Evolutionary conservation across 2,888 invertebrate genomes (phyloP).

Genomic region (Perizoma affinitatum): DNA sequence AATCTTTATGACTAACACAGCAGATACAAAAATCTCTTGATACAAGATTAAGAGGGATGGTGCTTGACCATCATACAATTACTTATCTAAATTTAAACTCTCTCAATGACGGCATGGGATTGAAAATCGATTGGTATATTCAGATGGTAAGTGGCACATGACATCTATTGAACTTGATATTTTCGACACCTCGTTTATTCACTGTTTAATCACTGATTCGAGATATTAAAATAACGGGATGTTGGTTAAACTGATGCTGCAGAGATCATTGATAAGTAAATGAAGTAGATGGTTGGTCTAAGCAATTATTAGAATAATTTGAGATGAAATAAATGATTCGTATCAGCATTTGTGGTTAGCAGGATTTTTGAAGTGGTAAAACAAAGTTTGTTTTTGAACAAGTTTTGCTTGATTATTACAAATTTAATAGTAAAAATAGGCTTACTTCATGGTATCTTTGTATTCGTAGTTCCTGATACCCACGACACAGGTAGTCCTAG

Average conservation of each 20-base stretch:
- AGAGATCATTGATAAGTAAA: conserved; percentile 18
- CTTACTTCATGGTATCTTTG: too few species aligned
- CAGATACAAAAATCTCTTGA: too few species aligned
- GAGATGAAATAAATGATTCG: conserved; percentile 5
- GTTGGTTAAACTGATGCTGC: conserved; percentile 16
- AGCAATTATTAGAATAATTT: conserved; percentile 8
- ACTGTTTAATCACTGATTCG: conserved; percentile 37
- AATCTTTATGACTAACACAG: too few species aligned
- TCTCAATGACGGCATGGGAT: not conserved
- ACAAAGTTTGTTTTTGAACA: not conserved
- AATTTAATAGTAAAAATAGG: too few species aligned
- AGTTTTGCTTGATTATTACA: not conserved
- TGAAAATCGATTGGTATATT: conserved; percentile 23
- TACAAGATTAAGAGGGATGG: too few species aligned
- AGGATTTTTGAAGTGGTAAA: not conserved
- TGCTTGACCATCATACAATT: too few species aligned
- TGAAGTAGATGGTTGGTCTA: conserved; percentile 6
- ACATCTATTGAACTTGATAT: conserved; percentile 44
- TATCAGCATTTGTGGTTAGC: not conserved
- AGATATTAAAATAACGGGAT: conserved; percentile 37
- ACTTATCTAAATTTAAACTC: too few species aligned
- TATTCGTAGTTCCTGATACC: too few species aligned
- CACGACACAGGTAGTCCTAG: too few species aligned
- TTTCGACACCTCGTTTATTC: conserved; percentile 41
- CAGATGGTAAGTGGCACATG: conserved; percentile 47